Evolutionary conservation across 1,140 invertebrate genomes (phyloP), one percentile per base, ranked within the genome.

Genomic region (Magallana gigas): DNA sequence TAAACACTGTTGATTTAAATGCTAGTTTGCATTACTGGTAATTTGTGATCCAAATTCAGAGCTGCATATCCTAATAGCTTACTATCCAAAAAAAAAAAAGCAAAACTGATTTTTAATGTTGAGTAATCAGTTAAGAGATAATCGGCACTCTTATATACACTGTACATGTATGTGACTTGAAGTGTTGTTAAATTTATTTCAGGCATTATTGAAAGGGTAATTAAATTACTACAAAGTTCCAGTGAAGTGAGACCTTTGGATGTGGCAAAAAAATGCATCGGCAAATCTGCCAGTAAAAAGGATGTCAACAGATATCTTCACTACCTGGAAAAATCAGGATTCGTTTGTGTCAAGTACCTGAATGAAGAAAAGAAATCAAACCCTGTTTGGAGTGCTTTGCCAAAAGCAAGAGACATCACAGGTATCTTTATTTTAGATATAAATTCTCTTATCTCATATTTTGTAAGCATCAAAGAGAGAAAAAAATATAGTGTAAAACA

Each of bases 261-360:
- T 36, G 68, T 76, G 11, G 68, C 68, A 1, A 76, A 76, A 29
- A 76, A 76, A 29, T 76, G 68, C 23, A 76, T 76, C 0, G 23
- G 23, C 23, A 76, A 12, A 29, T 14, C 6, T 76, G 68, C 68
- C 68, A 29, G 23, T 3, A 76, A 29, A 29, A 76, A 11, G 36
- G 68, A 36, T 76, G 29, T 76, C 23, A 76, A 76, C 5, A 76
- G 23, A 3, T 76, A 76, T 29, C 68, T 76, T 36, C 68, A 76
- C 68, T 14, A 29, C 23, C 68, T 76, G 23, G 14, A 76, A 11
- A 76, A 76, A 29, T 18, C 9, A 1, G 68, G 23, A 29, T 7
- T 76, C 11, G 9, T 76, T 29, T 23, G 12, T 12, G 68, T 76
- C 29, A 23, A 0, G 1, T 76, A 76, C 23, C 68, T 29, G 23